Evolutionary conservation across 2,888 invertebrate species (phyloP), one percentile per base, ranked within the genome.

Genomic region (Subacronicta megacephala): DNA sequence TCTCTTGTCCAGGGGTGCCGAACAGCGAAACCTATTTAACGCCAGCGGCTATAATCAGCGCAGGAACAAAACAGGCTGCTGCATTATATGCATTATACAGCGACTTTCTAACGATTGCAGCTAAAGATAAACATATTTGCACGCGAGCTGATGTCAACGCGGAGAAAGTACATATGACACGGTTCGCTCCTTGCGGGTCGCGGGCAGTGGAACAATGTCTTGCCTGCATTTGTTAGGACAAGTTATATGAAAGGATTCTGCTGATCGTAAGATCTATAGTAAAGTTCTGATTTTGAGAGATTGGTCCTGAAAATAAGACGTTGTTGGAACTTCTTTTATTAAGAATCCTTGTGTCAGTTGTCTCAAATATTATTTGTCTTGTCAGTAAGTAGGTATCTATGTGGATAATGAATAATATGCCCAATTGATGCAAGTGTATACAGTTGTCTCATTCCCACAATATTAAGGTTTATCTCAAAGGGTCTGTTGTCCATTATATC

Each of bases 121-220:
- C 49, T 56, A 57, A 71, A 75, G 75, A 78, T 76, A 75, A 73
- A 69, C 75, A 80, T 84, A 81, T 82, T 80, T 76, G 77, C 80
- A 77, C 76, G 77, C 78, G 66, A 80, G 62, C 50, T 63, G 72
- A 72, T 78, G 79, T 69, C 75, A 73, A 68, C 43, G 17, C 18
- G 58, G 81, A 72, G 85, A 86, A 85, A 87, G 86, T 79, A 70
- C 75, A 72, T 78, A 67, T 67, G 72, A 72, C 76, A 70, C 65
- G 54, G 60, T 62, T 50, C 49, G 57, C 61, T 75, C 65, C 64
- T 78, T 72, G 46, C 61, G 35, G 66, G 52, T 59, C 61, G 64
- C 33, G 42, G 44, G 15, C 46, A 55, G 13, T 7, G 7, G 6
- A 6, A 15, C 66, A 62, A 49, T 26, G 10, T 3, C n/a, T n/a